Conservation (phyloP, 1,140 invertebrate genomes). For the Microvelia longipes region DNA sequence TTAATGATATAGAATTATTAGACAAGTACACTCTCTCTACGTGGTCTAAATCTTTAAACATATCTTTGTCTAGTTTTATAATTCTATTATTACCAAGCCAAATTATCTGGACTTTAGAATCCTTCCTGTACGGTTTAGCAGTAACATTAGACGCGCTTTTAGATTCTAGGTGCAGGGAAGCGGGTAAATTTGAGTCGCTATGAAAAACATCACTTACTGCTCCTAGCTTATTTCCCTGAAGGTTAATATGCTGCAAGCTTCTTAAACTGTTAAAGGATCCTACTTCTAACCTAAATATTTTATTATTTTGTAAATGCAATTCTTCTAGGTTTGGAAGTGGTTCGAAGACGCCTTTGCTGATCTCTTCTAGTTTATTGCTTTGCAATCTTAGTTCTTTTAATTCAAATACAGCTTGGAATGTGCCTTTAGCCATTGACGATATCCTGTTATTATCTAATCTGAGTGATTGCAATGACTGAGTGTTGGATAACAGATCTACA, state of each 20-base stretch:
- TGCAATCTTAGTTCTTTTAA: slow-evolving; percentile 68
- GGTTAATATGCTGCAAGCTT: slow-evolving; percentile 73
- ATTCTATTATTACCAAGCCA: slow-evolving; percentile 72
- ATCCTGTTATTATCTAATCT: slow-evolving; percentile 85
- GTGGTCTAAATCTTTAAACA: slow-evolving; percentile 56
- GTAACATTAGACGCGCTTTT: slow-evolving; percentile 64
- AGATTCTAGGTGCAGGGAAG: slow-evolving; percentile 69
- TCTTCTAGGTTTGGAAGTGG: slow-evolving; percentile 62
- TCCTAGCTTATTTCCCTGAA: slow-evolving; percentile 63
- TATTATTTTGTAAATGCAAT: slow-evolving; percentile 74
- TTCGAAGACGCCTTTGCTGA: slow-evolving; percentile 63
- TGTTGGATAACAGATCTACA: slow-evolving; percentile 52
- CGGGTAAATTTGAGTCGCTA: slow-evolving; percentile 50
- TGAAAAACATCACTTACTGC: slow-evolving; percentile 68
- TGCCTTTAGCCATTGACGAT: slow-evolving; percentile 54
- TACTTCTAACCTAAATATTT: slow-evolving; percentile 60
- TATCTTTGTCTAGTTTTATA: slow-evolving; percentile 46
- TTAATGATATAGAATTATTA: slow-evolving; percentile 62
- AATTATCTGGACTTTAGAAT: slow-evolving; percentile 66
- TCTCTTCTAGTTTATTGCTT: slow-evolving; percentile 60
- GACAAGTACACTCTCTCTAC: slow-evolving; percentile 65
- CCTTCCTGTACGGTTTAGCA: slow-evolving; percentile 57
- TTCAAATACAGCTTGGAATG: slow-evolving; percentile 55
- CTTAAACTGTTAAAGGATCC: slow-evolving; percentile 66
- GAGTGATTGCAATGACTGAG: slow-evolving; percentile 57